Base-by-base conservation (phyloP, 2,888 invertebrate species). In the Zhuqinia jingwanae region DNA sequence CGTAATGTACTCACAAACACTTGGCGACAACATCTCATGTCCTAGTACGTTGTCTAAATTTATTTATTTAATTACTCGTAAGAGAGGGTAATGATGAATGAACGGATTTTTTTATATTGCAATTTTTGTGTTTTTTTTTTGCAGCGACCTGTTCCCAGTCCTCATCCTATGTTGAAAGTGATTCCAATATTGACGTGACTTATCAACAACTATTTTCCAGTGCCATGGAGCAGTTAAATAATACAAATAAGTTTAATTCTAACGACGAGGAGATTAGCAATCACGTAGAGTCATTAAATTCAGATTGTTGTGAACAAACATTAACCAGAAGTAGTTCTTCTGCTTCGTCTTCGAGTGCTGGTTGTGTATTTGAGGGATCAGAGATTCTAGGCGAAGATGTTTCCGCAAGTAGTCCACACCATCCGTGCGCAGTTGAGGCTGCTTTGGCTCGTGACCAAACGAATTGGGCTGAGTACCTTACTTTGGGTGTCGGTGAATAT, bases 311-410 rank as follows among this genome's bases (percentile, higher is more conserved):
- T 25, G 73, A 87, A 58, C 50, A 82, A 20, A 77, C 82, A n/a
- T 30, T 87, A 30, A 87, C 87, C 8, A 36, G 87, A 30, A 87
- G 87, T 63, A 82, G 82, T 27, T 87, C 87, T 10, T 82, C 87
- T 30, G 81, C 86, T n/a, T 86, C 86, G 5, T 76, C 80, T 0
- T 87, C 86, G 1, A 87, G 87, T 30, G 78, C 70, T 13, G 87
- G 87, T 83, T 87, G 87, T 65, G 82, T 87, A 3, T 87, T 87
- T 36, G 87, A 87, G 68, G 87, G 87, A 27, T 78, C 82, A n/a
- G 87, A 87, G 27, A 79, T 82, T 78, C 15, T 82, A 30, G 87
- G 87, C 6, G 87, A 78, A n/a, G 83, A 87, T 65, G 27, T 22
- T 13, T 63, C 87, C 5, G 63, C 36, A 53, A 63, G 56, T 30